Evolutionary conservation across 2,888 invertebrate genomes (phyloP).

Genomic region (Andrena bucephala): DNA sequence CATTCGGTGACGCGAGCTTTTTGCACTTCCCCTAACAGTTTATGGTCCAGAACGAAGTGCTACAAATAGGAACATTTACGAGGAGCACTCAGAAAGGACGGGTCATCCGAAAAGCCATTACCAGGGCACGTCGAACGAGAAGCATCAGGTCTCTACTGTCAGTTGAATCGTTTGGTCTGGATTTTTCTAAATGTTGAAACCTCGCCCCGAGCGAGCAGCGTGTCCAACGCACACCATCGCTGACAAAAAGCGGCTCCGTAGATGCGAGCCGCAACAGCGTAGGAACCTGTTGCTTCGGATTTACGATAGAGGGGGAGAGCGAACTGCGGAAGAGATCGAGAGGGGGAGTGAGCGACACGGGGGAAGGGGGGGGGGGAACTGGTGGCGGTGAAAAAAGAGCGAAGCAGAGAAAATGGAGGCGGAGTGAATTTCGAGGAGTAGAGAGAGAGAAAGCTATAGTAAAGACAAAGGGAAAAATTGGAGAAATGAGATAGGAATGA

Average conservation of each 20-base stretch:
- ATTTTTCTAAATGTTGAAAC: conserved; percentile 73
- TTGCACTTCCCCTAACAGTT: no score
- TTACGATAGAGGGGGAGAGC: conserved; percentile 60
- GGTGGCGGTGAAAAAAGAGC: background rate
- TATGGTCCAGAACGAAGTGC: no score
- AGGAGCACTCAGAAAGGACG: background rate
- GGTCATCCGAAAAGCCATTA: conserved; percentile 7
- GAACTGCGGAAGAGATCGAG: conserved; percentile 38
- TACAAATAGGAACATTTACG: no score
- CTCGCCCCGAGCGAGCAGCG: conserved; percentile 60
- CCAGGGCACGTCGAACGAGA: conserved; percentile 28
- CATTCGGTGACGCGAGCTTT: no score
- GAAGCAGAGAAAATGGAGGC: background rate
- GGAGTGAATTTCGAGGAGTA: conserved; percentile 1
- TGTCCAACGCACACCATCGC: conserved; percentile 36
- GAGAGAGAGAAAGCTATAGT: background rate
- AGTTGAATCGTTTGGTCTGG: conserved; percentile 48
- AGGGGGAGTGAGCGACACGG: conserved; percentile 10
- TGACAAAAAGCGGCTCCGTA: conserved; percentile 67
- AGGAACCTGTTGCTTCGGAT: conserved; percentile 81
- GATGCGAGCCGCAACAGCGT: conserved; percentile 67
- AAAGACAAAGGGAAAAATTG: conserved; percentile 10
- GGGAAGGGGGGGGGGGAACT: conserved; percentile 18
- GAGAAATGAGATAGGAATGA: conserved; percentile 17
- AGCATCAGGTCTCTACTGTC: background rate